Base-by-base conservation (phyloP, 2,797 vertebrate species). In the Cebuella pygmaea region DNA sequence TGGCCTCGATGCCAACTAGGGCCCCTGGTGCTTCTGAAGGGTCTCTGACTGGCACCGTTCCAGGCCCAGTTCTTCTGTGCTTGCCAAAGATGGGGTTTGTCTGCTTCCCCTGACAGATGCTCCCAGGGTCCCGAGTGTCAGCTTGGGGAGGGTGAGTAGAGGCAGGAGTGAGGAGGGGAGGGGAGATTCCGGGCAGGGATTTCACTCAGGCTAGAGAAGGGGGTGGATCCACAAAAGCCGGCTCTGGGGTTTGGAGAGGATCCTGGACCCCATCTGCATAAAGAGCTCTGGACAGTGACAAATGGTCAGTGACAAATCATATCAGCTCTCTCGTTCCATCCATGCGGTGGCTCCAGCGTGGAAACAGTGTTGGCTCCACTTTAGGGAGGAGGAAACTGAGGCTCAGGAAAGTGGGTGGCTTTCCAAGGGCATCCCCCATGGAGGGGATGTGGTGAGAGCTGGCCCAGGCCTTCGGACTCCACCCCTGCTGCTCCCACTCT, bases 51-150 rank as follows among this genome's bases (percentile, higher is more conserved):
- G 97, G 93, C 89, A 85, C 97, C 24, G 0, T n/a, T 15, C 74
- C 41, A 48, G 80, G 96, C 96, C 96, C 96, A 97, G 85, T 93
- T 97, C 97, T 93, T 97, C 93, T 88, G 95, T 83, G 96, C 95
- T 88, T 97, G 97, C 98, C 97, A 96, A 96, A 97, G 96, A 85
- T 81, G 97, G 86, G 94, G 91, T 97, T 97, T 95, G 97, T 98
- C 97, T 95, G 92, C 94, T 59, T 90, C 84, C 93, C 94, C 87
- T 74, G 52, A 61, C 72, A 7, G 94, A 91, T 52, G 82, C 96
- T 97, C 96, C 97, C 97, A 97, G 96, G 79, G 95, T 97, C 97
- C 97, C 93, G 96, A 98, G 97, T 97, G 94, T 33, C 27, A 4
- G 30, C 36, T 2, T 27, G 48, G 39, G 2, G 50, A 30, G 20